Base-by-base conservation (phyloP, 1,140 invertebrate species). In the Heliothis virescens region DNA sequence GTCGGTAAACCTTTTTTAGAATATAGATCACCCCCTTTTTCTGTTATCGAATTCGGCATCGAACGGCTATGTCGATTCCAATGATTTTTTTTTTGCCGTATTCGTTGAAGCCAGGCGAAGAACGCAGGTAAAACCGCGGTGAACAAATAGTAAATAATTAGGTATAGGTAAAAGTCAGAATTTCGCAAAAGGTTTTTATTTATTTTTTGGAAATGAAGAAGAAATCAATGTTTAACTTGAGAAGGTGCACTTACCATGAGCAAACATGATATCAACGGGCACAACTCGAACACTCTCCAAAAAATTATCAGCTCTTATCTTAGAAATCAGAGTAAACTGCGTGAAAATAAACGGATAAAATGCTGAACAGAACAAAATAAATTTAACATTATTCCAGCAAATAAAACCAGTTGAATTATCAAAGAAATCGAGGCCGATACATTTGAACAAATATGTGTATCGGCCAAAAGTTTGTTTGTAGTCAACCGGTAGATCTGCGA, bases 351-450 rank as follows among this genome's bases (percentile, higher is more conserved):
- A 79, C 2, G 78, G 78, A 16, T 62, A 63, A 53, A 57, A 71
- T 9, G 52, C 12, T 11, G 71, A 0, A 7, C 3, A 3, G 10
- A 79, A 79, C 29, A 71, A 2, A 11, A 65, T 11, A 2, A 73
- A 55, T 9, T 65, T 73, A 13, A 62, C 9, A 48, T 73, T 73
- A 52, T 41, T 63, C 9, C 13, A 53, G 10, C 10, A 55, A 5
- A 65, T 47, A 29, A 5, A 50, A 16, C 15, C 16, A 34, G 4
- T 29, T 10, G 69, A 57, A 12, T 73, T 16, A 0, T 73, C 69
- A 29, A 79, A 73, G 9, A 79, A 73, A 21, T 62, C 59, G 18
- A 79, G 12, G 2, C 78, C 78, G 41, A 79, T 63, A n/a, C 11
- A 63, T 41, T 47, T 26, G 7, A 79, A 79, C 0, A 71, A 21